These are phyloP conservation scores for Rhizomys pruinosus DNA, from an alignment of 2,113 vertebrate species.

Conservation along the genomic window DNA sequence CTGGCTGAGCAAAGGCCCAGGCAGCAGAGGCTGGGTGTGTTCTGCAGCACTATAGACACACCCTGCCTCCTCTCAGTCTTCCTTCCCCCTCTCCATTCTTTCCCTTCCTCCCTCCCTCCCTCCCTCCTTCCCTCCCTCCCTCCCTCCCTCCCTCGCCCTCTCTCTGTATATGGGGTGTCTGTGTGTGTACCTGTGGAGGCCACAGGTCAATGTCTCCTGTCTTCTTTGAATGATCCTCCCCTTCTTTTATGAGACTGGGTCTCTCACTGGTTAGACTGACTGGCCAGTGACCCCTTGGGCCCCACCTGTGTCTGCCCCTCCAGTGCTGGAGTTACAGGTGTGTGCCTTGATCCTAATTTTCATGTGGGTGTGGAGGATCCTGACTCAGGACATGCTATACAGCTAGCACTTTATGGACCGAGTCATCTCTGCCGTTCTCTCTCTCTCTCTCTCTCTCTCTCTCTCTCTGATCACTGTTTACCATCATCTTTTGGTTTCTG, in stretches of 20 bases:
- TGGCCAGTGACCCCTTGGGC: background rate
- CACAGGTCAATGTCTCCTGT: background rate
- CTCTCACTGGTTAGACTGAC: background rate
- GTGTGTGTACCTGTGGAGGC: background rate
- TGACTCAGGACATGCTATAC: background rate
- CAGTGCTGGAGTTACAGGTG: background rate
- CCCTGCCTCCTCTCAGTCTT: background rate
- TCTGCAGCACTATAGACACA: constrained; percentile 59
- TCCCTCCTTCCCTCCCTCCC: background rate
- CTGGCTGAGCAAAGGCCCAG: background rate
- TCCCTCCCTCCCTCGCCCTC: background rate
- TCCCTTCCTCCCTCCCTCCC: background rate
- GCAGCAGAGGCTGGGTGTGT: no score
- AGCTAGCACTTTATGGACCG: background rate
- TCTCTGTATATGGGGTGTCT: background rate
- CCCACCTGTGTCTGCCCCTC: background rate
- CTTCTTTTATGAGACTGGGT: background rate
- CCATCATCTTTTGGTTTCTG: constrained; percentile 39
- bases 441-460: background rate
- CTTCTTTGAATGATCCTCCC: background rate
- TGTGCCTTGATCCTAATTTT: background rate
- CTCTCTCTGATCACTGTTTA: constrained; percentile 8
- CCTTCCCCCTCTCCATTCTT: background rate
- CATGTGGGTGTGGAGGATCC: background rate
- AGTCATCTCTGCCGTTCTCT: background rate